Evolutionary conservation across 2,888 invertebrate genomes (phyloP), one percentile per base, ranked within the genome.

Genomic region (Sicus ferrugineus): DNA sequence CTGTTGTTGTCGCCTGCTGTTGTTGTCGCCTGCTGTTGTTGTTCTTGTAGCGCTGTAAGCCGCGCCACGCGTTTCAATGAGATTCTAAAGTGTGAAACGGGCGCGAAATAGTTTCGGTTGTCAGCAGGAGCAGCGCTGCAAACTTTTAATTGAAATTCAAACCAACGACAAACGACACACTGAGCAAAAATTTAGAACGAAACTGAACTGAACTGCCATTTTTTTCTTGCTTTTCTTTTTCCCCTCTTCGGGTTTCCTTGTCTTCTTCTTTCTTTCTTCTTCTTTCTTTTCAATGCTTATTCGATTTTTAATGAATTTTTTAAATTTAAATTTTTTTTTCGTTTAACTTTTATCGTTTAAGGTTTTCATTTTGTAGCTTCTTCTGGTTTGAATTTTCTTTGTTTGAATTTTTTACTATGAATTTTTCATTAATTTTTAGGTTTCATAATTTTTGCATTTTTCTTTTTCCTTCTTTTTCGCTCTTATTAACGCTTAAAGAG

Each of bases 121-220:
- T 46, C n/a, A n/a, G 46, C 46, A 46, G 19, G 46, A 46, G 46
- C 1, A 23, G 28, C 11, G 16, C 26, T 31, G 46, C 30, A 48
- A 59, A 64, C 58, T 59, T 67, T 67, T 59, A 67, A 67, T 67
- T 67, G 67, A 59, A 67, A 67, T 58, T 48, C 31, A 46, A 48
- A 46, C 30, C 28, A 46, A 58, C 3, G 46, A 3, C 6, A 48
- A 30, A 23, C 21, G 26, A 21, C 21, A 34, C 50, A 50, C 50
- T 11, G 54, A 16, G 26, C 23, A 54, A 54, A 28, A 28, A 54
- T 42, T 42, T 21, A n/a, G 23, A 3, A n/a, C n/a, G n/a, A n/a
- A n/a, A n/a, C n/a, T n/a, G n/a, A n/a, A n/a, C n/a, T n/a, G n/a
- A n/a, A n/a, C n/a, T n/a, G 5, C 5, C 38, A 34, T 34, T 34